Percentiles rank a stretch among this genome's conserved stretches.
phyloP scores from a whole-genome alignment of 2,888 invertebrate species.

The Drosophila mettleri region DNA sequence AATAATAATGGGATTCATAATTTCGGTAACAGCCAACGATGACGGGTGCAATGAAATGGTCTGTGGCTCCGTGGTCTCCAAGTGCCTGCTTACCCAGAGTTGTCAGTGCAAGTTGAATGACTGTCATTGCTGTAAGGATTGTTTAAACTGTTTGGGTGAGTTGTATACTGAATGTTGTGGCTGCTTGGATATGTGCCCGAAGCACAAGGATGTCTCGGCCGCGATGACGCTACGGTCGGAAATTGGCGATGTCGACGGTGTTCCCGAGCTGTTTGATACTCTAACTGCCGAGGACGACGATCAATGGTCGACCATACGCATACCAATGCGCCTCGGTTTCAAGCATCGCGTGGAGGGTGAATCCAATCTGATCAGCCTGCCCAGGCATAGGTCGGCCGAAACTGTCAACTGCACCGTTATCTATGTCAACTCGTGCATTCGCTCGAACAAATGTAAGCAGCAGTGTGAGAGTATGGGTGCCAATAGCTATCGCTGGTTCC shows the following conservation, averaged over 20 bases:
- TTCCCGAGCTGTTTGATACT: slow-evolving; percentile 92
- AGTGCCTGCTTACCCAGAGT: slow-evolving; percentile 96
- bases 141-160: slow-evolving; percentile 94
- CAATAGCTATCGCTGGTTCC: slow-evolving; percentile 93
- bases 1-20: slow-evolving; percentile 17
- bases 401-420: slow-evolving; percentile 82
- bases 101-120: slow-evolving; percentile 96
- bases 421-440: slow-evolving; percentile 80
- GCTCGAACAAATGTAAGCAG: slow-evolving; percentile 78
- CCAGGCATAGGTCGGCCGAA: slow-evolving; percentile 33
- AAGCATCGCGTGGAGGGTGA: slow-evolving; percentile 54
- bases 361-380: neutral
- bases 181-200: slow-evolving; percentile 88
- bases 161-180: slow-evolving; percentile 92
- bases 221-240: slow-evolving; percentile 89
- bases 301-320: slow-evolving; percentile 80
- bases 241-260: slow-evolving; percentile 92
- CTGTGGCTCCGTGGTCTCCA: slow-evolving; percentile 97
- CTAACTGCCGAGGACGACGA: slow-evolving; percentile 89
- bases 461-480: slow-evolving; percentile 84
- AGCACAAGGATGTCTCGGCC: slow-evolving; percentile 87
- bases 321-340: slow-evolving; percentile 70
- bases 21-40: slow-evolving; percentile 33
- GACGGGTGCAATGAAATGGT: slow-evolving; percentile 81
- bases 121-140: slow-evolving; percentile 96